Evolutionary conservation across 2,797 vertebrate genomes (phyloP).

Genomic region (Sitta carolinensis): DNA sequence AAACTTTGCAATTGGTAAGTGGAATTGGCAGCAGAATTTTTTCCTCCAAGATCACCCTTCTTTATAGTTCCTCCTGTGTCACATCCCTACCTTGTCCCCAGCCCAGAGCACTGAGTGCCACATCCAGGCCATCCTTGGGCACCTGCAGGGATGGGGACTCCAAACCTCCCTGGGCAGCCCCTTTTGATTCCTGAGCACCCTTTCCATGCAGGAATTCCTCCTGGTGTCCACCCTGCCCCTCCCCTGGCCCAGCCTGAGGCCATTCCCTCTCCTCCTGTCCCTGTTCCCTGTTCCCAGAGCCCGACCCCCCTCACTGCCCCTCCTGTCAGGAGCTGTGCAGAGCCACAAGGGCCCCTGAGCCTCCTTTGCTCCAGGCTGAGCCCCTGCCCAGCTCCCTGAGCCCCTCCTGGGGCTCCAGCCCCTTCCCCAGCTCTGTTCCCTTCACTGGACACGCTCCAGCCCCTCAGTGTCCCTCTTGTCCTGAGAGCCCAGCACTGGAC

Average conservation of each 20-base stretch:
- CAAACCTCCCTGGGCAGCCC: not conserved
- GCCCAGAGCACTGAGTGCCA: not conserved
- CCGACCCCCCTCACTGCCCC: not conserved
- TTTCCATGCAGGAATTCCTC: not conserved
- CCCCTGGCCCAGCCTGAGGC: not conserved
- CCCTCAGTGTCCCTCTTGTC: not conserved
- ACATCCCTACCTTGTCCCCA: accelerated
- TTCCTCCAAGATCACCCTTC: not conserved
- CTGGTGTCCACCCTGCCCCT: not conserved
- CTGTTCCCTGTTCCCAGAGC: not conserved
- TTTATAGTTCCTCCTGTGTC: not conserved
- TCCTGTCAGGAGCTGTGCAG: not conserved
- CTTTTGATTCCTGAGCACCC: not conserved
- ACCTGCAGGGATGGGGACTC: not conserved
- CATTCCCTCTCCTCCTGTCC: not conserved
- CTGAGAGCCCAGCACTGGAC: not conserved
- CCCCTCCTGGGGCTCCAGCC: accelerated
- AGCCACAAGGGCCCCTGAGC: not conserved
- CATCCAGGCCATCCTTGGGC: accelerated
- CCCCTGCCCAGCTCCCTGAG: not conserved
- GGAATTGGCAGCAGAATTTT: not conserved
- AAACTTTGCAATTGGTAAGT: not conserved
- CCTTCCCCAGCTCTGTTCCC: not conserved
- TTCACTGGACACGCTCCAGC: accelerated
- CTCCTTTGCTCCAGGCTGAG: not conserved